Percentiles rank a stretch among this genome's conserved stretches.
These are phyloP conservation scores for Cryptops parisi DNA, from an alignment of 2,888 invertebrate genomes.

Conservation along the genomic window DNA sequence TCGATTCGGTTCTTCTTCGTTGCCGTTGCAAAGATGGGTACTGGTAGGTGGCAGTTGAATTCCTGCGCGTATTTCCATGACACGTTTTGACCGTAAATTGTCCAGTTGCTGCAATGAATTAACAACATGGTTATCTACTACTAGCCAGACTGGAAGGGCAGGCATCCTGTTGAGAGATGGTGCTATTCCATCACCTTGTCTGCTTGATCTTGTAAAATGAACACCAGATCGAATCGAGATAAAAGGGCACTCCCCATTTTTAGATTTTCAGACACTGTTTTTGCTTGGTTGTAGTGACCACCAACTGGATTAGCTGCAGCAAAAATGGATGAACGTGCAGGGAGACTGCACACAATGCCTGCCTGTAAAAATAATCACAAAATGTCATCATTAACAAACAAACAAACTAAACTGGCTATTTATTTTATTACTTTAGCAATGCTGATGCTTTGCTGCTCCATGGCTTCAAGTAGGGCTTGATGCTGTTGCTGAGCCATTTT, in stretches of 20 bases:
- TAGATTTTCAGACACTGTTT: conserved; percentile 78
- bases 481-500: conserved; percentile 71
- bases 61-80: conserved; percentile 51
- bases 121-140: background rate
- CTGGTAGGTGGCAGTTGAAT: background rate
- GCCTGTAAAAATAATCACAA: conserved; percentile 32
- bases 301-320: conserved; percentile 86
- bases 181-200: conserved; percentile 46
- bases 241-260: conserved; percentile 69
- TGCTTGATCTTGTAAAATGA: conserved; percentile 74
- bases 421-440: conserved; percentile 49
- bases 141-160: too few relatives aligned
- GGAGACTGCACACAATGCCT: conserved; percentile 66
- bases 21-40: background rate
- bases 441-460: conserved; percentile 86
- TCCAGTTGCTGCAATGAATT: conserved; percentile 48
- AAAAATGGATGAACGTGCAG: conserved; percentile 67
- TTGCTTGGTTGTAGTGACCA: conserved; percentile 74
- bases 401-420: background rate
- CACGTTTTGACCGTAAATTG: conserved; percentile 61
- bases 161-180: background rate
- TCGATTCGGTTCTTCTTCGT: background rate
- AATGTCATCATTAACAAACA: background rate
- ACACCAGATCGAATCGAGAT: conserved; percentile 84
- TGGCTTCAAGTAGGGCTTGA: conserved; percentile 72